Conservation (phyloP, 1,140 invertebrate species). For the Saccostrea glomerata region DNA sequence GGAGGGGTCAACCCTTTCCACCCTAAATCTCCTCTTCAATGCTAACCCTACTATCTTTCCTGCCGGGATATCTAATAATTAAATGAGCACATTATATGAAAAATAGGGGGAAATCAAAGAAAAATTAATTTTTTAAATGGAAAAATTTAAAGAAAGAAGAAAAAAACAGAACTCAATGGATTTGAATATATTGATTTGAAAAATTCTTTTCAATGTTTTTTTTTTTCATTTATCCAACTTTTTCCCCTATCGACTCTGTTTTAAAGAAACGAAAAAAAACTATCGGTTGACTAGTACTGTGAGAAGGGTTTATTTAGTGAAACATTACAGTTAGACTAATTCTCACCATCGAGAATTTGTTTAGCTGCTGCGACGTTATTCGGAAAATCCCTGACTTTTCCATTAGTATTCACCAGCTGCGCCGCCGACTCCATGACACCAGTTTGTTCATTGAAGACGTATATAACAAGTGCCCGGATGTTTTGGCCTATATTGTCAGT, state of each 20-base stretch:
- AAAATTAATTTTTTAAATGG: not conserved
- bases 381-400: not conserved
- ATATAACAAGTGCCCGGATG: conserved; percentile 1
- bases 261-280: too few relatives aligned
- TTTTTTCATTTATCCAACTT: too few relatives aligned
- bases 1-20: not conserved
- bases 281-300: too few relatives aligned
- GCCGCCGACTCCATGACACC: conserved; percentile 5
- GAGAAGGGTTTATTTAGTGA: not conserved
- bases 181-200: too few relatives aligned
- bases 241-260: too few relatives aligned
- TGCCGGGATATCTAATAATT: not conserved
- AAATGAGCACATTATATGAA: too few relatives aligned
- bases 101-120: too few relatives aligned
- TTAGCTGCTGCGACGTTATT: not conserved
- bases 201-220: too few relatives aligned
- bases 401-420: not conserved
- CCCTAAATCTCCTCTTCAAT: conserved; percentile 8
- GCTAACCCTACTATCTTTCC: conserved; percentile 8
- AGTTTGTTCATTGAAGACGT: conserved; percentile 12
- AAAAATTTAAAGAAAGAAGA: not conserved
- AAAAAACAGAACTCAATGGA: too few relatives aligned
- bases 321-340: not conserved
- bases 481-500: not conserved
- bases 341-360: not conserved